Conservation (phyloP, 1,140 invertebrate genomes). For the Rhizoglyphus robini region DNA sequence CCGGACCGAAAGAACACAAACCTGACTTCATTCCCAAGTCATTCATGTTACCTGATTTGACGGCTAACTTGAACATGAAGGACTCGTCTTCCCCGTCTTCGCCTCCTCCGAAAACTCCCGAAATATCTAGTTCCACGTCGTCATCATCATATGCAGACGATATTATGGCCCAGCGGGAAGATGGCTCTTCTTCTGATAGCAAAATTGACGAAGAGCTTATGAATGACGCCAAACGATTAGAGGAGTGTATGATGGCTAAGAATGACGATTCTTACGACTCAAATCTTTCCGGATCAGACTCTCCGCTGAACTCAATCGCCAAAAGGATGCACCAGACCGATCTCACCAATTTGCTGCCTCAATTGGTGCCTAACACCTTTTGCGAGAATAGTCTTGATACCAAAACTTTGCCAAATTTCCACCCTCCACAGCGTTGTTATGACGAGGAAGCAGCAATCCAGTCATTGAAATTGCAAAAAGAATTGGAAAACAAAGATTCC, state of each 20-base stretch:
- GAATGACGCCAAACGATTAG: slow-evolving; percentile 23
- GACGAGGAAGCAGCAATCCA: slow-evolving; percentile 29
- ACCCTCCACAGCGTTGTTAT: slow-evolving; percentile 26
- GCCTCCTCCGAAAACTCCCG: slow-evolving; percentile 20
- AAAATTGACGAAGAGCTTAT: slow-evolving; percentile 25
- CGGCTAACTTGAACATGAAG: background rate
- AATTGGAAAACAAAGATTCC: slow-evolving; percentile 21
- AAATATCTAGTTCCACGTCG: slow-evolving; percentile 5
- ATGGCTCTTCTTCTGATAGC: slow-evolving; percentile 22
- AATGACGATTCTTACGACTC: background rate
- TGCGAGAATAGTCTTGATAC: background rate
- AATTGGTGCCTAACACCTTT: background rate
- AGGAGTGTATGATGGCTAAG: slow-evolving; percentile 22
- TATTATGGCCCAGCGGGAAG: background rate
- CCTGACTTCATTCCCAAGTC: no score
- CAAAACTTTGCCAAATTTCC: slow-evolving; percentile 3
- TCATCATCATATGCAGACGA: slow-evolving; percentile 9
- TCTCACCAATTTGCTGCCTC: background rate
- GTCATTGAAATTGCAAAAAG: slow-evolving; percentile 27
- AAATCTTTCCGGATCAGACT: background rate
- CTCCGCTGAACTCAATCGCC: background rate
- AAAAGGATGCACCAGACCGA: background rate
- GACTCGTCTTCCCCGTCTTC: background rate
- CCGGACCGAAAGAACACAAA: no score
- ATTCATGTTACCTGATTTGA: background rate